phyloP scores from a whole-genome alignment of 2,113 vertebrate genomes.

The Lates calcarifer region DNA sequence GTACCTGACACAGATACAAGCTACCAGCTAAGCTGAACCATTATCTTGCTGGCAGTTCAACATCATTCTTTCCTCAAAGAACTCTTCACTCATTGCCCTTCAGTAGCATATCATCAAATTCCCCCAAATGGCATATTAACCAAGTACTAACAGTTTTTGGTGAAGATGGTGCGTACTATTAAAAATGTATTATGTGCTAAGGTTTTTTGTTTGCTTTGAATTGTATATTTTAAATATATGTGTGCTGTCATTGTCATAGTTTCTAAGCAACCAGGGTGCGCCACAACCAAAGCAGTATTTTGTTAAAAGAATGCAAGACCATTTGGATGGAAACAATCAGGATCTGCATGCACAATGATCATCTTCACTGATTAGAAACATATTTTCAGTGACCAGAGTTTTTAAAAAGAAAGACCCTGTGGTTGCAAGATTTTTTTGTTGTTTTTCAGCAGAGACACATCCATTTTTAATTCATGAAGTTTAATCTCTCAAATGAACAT shows the following conservation, averaged over 20 bases:
- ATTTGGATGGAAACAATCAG: constrained; percentile 8
- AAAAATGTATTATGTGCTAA: constrained; percentile 14
- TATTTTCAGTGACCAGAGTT: neutral
- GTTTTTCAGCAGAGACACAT: constrained; percentile 22
- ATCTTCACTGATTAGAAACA: constrained; percentile 15
- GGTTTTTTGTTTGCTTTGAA: constrained; percentile 30
- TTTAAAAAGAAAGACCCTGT: neutral
- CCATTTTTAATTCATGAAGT: constrained; percentile 21
- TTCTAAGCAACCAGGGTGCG: constrained; percentile 45
- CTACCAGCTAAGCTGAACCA: constrained; percentile 7
- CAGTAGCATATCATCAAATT: neutral
- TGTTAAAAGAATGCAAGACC: neutral
- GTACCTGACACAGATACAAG: constrained; percentile 31
- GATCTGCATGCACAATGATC: constrained; percentile 32
- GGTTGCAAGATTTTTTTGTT: constrained; percentile 6
- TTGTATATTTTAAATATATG: constrained; percentile 10
- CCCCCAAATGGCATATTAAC: neutral
- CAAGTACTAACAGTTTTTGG: neutral
- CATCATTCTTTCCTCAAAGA: neutral
- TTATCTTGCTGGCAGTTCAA: constrained; percentile 18
- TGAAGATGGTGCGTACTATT: neutral
- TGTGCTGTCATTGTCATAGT: constrained; percentile 30
- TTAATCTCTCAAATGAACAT: constrained; percentile 17
- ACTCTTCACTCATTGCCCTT: neutral
- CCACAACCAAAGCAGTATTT: constrained; percentile 22